phyloP scores from a whole-genome alignment of 2,888 invertebrate species.

The Epinotia brunnichana region DNA sequence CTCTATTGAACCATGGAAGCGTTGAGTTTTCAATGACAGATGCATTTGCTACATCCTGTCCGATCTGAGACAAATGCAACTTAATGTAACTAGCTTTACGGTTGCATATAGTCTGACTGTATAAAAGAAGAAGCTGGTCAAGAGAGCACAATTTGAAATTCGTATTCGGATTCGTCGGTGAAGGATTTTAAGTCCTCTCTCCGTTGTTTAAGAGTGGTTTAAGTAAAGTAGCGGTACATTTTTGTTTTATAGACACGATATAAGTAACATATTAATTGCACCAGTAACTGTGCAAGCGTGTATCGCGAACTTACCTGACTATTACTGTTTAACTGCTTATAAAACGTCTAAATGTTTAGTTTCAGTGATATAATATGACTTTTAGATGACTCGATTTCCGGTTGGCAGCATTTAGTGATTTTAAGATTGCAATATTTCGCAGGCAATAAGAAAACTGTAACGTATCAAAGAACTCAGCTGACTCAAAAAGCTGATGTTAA shows the following conservation, averaged over 20 bases:
- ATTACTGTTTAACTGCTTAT: conserved; percentile 60
- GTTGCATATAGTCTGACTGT: conserved; percentile 60
- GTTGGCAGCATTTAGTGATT: conserved; percentile 11
- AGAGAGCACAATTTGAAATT: conserved; percentile 80
- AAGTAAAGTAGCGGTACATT: conserved; percentile 77
- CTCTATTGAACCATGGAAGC: conserved; percentile 55
- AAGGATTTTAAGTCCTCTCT: conserved; percentile 81
- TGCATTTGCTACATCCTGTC: conserved; percentile 59
- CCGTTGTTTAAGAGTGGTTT: conserved; percentile 75
- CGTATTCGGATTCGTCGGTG: conserved; percentile 79
- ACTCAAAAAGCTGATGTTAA: neutral
- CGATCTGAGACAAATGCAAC: conserved; percentile 62
- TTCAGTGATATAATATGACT: conserved; percentile 15
- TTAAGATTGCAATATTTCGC: conserved; percentile 1
- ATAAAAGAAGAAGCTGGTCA: conserved; percentile 65
- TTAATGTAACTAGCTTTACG: conserved; percentile 63
- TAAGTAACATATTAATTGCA: conserved; percentile 77
- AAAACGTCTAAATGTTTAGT: conserved; percentile 47
- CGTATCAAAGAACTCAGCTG: neutral
- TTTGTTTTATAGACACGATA: conserved; percentile 74
- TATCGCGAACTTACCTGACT: conserved; percentile 61
- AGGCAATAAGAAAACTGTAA: neutral
- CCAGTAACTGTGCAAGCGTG: conserved; percentile 59
- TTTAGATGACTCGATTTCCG: conserved; percentile 20
- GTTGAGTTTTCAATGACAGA: conserved; percentile 55